Percentiles rank a stretch among this genome's conserved stretches.
These are phyloP conservation scores for Hemithea aestivaria DNA, from an alignment of 2,888 invertebrate species.

Conservation along the genomic window DNA sequence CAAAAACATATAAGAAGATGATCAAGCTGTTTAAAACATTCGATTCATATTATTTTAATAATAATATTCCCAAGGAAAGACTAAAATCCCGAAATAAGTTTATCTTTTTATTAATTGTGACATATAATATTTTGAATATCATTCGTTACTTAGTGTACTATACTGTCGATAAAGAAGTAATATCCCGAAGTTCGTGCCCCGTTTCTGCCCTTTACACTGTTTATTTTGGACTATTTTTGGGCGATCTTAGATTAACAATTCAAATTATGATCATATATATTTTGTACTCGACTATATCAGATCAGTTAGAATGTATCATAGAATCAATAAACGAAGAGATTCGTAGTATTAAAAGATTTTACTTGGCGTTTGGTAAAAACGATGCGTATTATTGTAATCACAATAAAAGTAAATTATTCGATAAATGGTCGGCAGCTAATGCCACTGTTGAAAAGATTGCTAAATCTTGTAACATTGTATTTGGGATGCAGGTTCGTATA, in stretches of 20 bases:
- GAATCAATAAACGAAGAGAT: constrained; percentile 7
- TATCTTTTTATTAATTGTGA: too few relatives aligned
- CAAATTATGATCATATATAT: constrained; percentile 10
- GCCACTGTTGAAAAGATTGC: constrained; percentile 31
- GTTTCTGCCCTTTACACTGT: too few relatives aligned
- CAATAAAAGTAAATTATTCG: constrained; percentile 12
- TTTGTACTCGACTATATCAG: constrained; percentile 2
- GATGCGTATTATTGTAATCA: not conserved
- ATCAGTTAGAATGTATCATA: constrained; percentile 12
- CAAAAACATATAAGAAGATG: constrained; percentile 6
- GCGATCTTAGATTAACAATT: constrained; percentile 4
- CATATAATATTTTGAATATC: not conserved
- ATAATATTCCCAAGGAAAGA: constrained; percentile 1
- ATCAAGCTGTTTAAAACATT: constrained; percentile 2
- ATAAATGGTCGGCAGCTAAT: constrained; percentile 37
- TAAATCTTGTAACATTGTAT: constrained; percentile 31
- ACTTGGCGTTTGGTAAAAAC: not conserved
- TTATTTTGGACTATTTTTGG: not conserved
- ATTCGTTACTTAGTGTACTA: too few relatives aligned
- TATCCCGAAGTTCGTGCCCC: too few relatives aligned
- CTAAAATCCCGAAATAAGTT: not conserved
- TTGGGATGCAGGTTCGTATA: constrained; percentile 22
- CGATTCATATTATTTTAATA: constrained; percentile 4
- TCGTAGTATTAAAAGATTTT: not conserved
- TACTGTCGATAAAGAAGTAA: too few relatives aligned